Evolutionary conservation across 1,140 invertebrate genomes (phyloP), one percentile per base, ranked within the genome.

Genomic region (Halyomorpha halys): DNA sequence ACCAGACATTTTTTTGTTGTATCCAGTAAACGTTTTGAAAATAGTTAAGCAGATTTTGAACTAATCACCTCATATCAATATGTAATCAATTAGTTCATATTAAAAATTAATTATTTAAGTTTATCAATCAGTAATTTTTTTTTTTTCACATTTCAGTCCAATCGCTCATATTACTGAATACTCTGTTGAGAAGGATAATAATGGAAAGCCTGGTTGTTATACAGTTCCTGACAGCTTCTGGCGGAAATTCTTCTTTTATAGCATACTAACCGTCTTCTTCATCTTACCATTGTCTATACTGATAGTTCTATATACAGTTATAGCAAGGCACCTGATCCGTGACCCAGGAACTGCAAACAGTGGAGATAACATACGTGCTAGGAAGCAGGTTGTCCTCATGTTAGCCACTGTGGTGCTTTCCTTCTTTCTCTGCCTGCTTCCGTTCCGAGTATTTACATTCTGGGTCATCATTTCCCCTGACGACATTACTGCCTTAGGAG

Each of bases 391-490:
- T 2, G 84, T 88, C 6, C 71, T 86, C 53, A 94, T 93, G 89
- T 77, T 95, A 19, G 83, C 86, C 27, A 85, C 86, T 0, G 89
- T 95, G 6, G 87, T 94, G 1, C 73, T 87, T 30, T 84, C 87
- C 67, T 94, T 94, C 73, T 94, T 94, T 75, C 71, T 93, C 6
- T 94, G 90, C 70, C 75, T 94, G 11, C 81, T 92, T 70, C 92
- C 92, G 0, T 89, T 93, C 70, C 81, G 89, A 59, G 79, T 90
- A 0, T 79, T 94, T n/a, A 89, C 82, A 6, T 71, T 94, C n/a
- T 90, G 85, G 80, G 83, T 90, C 19, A 80, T 91, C 0, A 71
- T 90, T 23, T 80, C 82, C 0, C 83, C 79, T 5, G 74, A 78
- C 8, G 81, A 85, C 59, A 76, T 85, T 25, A 74, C 78, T 16